Evolutionary conservation across 2,797 vertebrate species (phyloP).

Genomic region (Parauchenoglanis punctatus): DNA sequence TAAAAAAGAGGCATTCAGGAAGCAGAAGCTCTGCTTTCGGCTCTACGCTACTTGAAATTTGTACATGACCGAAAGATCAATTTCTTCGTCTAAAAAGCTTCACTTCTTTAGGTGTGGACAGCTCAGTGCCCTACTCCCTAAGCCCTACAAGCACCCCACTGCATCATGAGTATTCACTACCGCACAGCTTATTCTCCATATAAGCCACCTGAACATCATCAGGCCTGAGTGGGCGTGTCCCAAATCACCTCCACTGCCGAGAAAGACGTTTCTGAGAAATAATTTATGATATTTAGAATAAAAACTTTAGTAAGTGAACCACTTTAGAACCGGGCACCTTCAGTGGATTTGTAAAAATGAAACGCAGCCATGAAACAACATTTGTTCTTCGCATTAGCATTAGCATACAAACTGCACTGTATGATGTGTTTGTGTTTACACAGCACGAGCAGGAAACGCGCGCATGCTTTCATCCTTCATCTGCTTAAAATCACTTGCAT

Average conservation of each 20-base stretch:
- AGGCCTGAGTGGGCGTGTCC: background rate
- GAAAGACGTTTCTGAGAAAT: background rate
- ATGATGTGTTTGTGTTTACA: background rate
- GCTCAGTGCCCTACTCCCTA: background rate
- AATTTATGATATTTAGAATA: background rate
- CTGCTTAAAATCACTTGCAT: background rate
- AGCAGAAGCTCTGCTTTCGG: conserved; percentile 2
- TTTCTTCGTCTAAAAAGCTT: background rate
- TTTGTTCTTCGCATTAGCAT: conserved; percentile 22
- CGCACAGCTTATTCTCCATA: background rate
- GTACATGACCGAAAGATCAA: background rate
- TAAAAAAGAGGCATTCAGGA: conserved; percentile 12
- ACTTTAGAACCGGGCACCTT: background rate
- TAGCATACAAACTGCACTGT: background rate
- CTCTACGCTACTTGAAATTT: conserved; percentile 2
- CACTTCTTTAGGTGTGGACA: background rate
- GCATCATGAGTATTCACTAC: background rate
- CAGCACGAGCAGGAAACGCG: background rate
- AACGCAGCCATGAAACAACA: conserved; percentile 26
- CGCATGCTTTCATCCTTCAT: background rate
- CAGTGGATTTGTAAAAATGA: background rate
- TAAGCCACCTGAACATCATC: background rate
- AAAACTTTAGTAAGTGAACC: background rate
- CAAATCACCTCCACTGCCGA: background rate
- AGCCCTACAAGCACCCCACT: background rate